Percentiles rank a stretch among this genome's conserved stretches.
These are phyloP conservation scores for Rhinolophus ferrumequinum DNA, from an alignment of 2,113 vertebrate genomes.

Conservation along the genomic window DNA sequence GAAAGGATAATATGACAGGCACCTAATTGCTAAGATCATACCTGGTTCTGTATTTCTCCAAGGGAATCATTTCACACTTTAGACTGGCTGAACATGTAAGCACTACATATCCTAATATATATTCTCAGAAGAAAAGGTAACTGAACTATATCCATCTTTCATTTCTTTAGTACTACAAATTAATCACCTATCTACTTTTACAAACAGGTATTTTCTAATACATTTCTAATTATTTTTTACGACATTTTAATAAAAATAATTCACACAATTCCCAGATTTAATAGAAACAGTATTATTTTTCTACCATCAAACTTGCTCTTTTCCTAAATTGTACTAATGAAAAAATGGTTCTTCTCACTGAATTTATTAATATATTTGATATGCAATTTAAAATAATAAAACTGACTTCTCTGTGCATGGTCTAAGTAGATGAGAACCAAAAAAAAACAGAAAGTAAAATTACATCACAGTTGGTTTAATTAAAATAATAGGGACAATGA, in stretches of 20 bases:
- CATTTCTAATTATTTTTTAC: not conserved
- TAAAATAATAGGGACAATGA: too few relatives aligned
- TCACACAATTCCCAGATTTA: slow-evolving; percentile 10
- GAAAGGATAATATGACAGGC: slow-evolving; percentile 65
- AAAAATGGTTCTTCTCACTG: not conserved
- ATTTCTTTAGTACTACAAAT: slow-evolving; percentile 79
- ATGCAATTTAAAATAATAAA: slow-evolving; percentile 27
- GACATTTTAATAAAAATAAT: not conserved
- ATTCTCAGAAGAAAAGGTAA: slow-evolving; percentile 66
- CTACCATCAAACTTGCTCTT: not conserved
- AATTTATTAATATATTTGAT: not conserved
- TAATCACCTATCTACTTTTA: slow-evolving; percentile 72
- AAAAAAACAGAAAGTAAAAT: not conserved
- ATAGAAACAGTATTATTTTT: slow-evolving; percentile 24
- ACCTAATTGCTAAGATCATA: not conserved
- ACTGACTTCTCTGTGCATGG: not conserved
- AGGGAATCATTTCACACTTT: slow-evolving; percentile 76
- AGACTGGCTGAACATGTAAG: not conserved
- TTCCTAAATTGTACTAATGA: not conserved
- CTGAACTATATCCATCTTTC: slow-evolving; percentile 75
- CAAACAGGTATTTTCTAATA: slow-evolving; percentile 65
- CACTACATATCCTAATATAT: not conserved
- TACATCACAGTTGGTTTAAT: not conserved
- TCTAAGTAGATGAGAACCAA: not conserved
- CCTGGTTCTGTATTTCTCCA: slow-evolving; percentile 53